Evolutionary conservation across 1,140 invertebrate genomes (phyloP).

Genomic region (Trichonephila clavipes): DNA sequence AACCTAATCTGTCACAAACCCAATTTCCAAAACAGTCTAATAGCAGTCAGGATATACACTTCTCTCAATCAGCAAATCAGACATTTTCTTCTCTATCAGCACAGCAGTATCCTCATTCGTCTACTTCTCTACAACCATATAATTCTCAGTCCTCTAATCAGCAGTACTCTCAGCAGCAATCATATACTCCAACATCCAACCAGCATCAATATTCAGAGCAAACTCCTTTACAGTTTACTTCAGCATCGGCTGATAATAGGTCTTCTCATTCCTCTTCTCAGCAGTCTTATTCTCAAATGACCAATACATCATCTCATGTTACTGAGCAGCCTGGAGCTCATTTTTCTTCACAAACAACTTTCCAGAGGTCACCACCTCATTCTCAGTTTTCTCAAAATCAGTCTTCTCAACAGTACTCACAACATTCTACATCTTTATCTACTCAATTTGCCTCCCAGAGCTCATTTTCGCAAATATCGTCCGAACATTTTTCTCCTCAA

Average conservation of each 20-base stretch:
- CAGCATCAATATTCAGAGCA: constrained; percentile 47
- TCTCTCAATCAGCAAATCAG: constrained; percentile 46
- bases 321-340: constrained; percentile 31
- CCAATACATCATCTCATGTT: constrained; percentile 39
- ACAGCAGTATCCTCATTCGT: not conserved
- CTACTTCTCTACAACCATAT: constrained; percentile 40
- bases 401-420: constrained; percentile 33
- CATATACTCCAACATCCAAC: constrained; percentile 37
- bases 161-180: constrained; percentile 52
- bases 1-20: constrained; percentile 23
- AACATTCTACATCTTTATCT: constrained; percentile 23
- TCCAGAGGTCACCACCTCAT: constrained; percentile 47
- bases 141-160: constrained; percentile 42
- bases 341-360: constrained; percentile 49
- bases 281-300: constrained; percentile 46
- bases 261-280: not conserved
- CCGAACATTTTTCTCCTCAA: constrained; percentile 41
- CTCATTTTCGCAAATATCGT: constrained; percentile 41
- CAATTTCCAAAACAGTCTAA: constrained; percentile 55
- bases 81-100: not conserved
- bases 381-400: constrained; percentile 63
- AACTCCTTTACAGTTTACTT: constrained; percentile 28
- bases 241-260: not conserved
- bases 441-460: constrained; percentile 39
- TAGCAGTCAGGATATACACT: constrained; percentile 45